A percentile compares a stretch with the other conserved stretches of the same genome.
Evolutionary conservation across 1,140 invertebrate species (phyloP).

Genomic region (Lerema accius): DNA sequence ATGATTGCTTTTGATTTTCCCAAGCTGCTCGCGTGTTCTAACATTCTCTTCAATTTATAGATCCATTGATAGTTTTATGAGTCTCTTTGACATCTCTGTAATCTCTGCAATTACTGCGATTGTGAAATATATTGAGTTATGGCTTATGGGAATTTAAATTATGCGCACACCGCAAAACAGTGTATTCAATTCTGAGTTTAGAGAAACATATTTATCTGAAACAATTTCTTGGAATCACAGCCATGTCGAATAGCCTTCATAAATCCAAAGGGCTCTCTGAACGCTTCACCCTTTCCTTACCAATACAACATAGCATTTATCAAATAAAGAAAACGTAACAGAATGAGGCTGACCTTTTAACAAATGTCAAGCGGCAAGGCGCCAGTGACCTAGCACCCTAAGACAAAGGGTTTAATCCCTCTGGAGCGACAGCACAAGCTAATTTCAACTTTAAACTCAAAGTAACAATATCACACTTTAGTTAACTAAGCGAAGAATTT

Average conservation of each 20-base stretch:
- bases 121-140: constrained; percentile 52
- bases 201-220: no score
- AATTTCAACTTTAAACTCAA: constrained; percentile 49
- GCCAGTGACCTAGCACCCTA: constrained; percentile 63
- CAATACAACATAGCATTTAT: constrained; percentile 66
- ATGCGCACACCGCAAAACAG: no score
- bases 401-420: constrained; percentile 76
- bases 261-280: constrained; percentile 67
- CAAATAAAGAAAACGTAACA: constrained; percentile 71
- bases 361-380: constrained; percentile 75
- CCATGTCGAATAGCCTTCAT: constrained; percentile 32
- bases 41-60: constrained; percentile 65
- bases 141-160: constrained; percentile 12
- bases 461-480: constrained; percentile 45
- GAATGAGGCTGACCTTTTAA: constrained; percentile 74
- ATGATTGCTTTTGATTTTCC: constrained; percentile 61
- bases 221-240: constrained; percentile 27
- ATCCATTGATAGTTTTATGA: constrained; percentile 63
- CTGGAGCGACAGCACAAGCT: constrained; percentile 40
- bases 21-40: constrained; percentile 60
- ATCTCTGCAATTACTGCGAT: constrained; percentile 56
- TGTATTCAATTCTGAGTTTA: no score
- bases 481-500: constrained; percentile 40
- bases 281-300: constrained; percentile 72
- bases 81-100: constrained; percentile 54